Conservation (phyloP, 1,140 invertebrate genomes). For the Oedothorax gibbosus region DNA sequence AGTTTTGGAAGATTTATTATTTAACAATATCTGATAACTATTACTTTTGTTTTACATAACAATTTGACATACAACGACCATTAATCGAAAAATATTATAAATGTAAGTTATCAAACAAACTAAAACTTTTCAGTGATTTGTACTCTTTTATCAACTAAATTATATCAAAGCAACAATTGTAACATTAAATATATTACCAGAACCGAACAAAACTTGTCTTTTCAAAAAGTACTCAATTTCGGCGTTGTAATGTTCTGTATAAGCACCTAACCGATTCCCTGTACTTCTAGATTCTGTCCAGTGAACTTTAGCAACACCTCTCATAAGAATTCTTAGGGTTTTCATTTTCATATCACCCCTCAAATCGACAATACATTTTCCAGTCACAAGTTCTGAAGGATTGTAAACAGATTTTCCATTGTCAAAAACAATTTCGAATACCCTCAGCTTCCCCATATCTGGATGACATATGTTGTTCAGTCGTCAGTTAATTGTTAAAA, state of each 20-base stretch:
- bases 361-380: slow-evolving; percentile 70
- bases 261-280: slow-evolving; percentile 70
- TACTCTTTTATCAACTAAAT: no score
- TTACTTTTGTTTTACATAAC: no score
- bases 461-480: neutral
- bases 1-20: no score
- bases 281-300: slow-evolving; percentile 72
- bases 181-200: slow-evolving; percentile 65
- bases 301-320: slow-evolving; percentile 71
- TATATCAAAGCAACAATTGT: no score
- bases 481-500: neutral
- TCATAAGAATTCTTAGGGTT: slow-evolving; percentile 69
- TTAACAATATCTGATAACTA: no score
- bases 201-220: slow-evolving; percentile 70
- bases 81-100: no score
- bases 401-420: slow-evolving; percentile 70
- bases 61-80: no score
- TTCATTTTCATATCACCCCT: slow-evolving; percentile 71
- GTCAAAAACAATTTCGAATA: slow-evolving; percentile 70
- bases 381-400: slow-evolving; percentile 69
- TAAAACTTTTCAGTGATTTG: no score
- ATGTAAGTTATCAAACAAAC: no score
- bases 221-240: slow-evolving; percentile 72
- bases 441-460: slow-evolving; percentile 71
- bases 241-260: slow-evolving; percentile 72